Percentiles rank a stretch among this genome's conserved stretches.
These are phyloP conservation scores for Augochlora pura DNA, from an alignment of 1,140 invertebrate species.

Conservation along the genomic window DNA sequence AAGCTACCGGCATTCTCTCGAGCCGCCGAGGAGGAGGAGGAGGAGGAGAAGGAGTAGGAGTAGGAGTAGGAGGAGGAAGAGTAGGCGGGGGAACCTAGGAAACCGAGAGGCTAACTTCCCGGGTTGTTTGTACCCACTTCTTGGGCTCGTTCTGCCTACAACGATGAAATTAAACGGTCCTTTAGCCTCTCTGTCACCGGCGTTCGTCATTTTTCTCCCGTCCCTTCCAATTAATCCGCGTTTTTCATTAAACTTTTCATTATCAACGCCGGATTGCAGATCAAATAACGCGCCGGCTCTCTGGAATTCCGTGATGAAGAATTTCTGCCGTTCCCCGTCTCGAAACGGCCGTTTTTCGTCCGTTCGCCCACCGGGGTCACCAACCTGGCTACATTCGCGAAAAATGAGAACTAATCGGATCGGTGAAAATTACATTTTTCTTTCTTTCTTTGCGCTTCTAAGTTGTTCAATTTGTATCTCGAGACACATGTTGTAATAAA, in stretches of 20 bases:
- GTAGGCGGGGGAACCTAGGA: too few relatives aligned
- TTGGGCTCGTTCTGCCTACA: background rate
- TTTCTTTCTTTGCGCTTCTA: too few relatives aligned
- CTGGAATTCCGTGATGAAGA: background rate
- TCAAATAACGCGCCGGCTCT: background rate
- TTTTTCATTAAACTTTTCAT: background rate
- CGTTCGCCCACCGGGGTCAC: too few relatives aligned
- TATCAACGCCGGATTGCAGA: background rate
- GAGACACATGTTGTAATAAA: too few relatives aligned
- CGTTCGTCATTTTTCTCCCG: background rate
- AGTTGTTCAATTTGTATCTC: too few relatives aligned
- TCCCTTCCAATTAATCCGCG: background rate
- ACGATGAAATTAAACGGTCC: conserved; percentile 32
- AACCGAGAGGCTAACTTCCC: conserved; percentile 20
- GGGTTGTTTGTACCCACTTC: conserved; percentile 22
- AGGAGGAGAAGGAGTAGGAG: too few relatives aligned
- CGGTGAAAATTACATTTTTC: too few relatives aligned
- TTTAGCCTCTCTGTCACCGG: conserved; percentile 3
- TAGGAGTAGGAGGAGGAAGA: too few relatives aligned
- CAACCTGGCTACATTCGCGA: background rate
- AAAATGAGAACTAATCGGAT: too few relatives aligned
- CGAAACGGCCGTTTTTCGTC: too few relatives aligned
- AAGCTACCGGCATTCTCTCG: conserved; percentile 34
- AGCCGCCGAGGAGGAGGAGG: background rate
- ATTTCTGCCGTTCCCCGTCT: background rate